Evolutionary conservation across 2,888 invertebrate species (phyloP).

Genomic region (Drosophila bunnanda): DNA sequence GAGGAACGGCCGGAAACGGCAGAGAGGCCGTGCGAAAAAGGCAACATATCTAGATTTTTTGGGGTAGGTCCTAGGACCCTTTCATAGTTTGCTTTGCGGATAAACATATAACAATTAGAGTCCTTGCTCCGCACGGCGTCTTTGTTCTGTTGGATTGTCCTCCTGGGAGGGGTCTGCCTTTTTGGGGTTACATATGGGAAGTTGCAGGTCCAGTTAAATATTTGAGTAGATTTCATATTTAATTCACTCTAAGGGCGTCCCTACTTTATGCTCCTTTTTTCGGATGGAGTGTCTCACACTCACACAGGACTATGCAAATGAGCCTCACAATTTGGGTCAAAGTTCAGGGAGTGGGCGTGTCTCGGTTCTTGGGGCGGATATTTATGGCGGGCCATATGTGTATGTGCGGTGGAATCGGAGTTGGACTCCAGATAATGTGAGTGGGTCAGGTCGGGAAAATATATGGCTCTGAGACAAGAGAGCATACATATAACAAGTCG

Average conservation of each 20-base stretch:
- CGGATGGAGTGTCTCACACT: not conserved
- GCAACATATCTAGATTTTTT: slow-evolving; percentile 13
- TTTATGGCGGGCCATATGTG: slow-evolving; percentile 20
- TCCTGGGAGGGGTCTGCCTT: slow-evolving; percentile 25
- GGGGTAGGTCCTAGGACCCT: slow-evolving; percentile 52
- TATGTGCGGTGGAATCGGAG: slow-evolving; percentile 39
- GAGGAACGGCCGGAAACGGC: slow-evolving; percentile 14
- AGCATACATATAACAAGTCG: too few relatives aligned
- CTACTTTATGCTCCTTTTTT: slow-evolving; percentile 33
- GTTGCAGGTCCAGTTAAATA: slow-evolving; percentile 59
- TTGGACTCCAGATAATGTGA: slow-evolving; percentile 36
- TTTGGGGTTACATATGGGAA: slow-evolving; percentile 8
- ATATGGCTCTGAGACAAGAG: not conserved
- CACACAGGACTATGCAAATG: slow-evolving; percentile 64
- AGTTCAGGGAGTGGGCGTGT: slow-evolving; percentile 64
- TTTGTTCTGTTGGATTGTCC: slow-evolving; percentile 36
- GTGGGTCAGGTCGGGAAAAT: slow-evolving; percentile 35
- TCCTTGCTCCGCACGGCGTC: slow-evolving; percentile 23
- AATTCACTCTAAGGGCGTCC: slow-evolving; percentile 68
- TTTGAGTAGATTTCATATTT: slow-evolving; percentile 68
- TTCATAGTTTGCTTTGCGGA: slow-evolving; percentile 59
- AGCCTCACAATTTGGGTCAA: slow-evolving; percentile 66
- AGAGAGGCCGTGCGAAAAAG: slow-evolving; percentile 5
- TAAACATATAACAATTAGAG: slow-evolving; percentile 78
- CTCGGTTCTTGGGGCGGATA: slow-evolving; percentile 26